Evolutionary conservation across 2,797 vertebrate species (phyloP).

Genomic region (Pterois miles): DNA sequence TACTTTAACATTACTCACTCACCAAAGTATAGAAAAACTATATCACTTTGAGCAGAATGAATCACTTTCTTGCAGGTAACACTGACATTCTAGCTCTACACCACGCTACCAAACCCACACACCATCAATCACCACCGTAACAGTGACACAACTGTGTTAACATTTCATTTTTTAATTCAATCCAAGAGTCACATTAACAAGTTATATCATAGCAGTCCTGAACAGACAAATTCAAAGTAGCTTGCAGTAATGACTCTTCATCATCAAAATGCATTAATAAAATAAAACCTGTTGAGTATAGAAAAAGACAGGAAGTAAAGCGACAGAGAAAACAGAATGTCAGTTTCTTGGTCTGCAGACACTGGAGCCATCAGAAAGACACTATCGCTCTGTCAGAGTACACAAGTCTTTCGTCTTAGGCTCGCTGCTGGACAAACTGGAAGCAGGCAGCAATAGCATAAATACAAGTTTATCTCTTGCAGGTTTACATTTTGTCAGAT

Average conservation of each 20-base stretch:
- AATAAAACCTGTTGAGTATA: slow-evolving; percentile 76
- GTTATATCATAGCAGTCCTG: slow-evolving; percentile 85
- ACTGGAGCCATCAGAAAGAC: slow-evolving; percentile 83
- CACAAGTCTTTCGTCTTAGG: slow-evolving; percentile 83
- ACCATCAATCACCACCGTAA: neutral
- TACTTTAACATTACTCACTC: neutral
- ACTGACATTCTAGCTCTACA: neutral
- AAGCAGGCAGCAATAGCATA: slow-evolving; percentile 76
- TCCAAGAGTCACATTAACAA: slow-evolving; percentile 85
- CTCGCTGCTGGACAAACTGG: slow-evolving; percentile 63
- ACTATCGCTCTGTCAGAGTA: slow-evolving; percentile 66
- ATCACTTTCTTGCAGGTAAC: neutral
- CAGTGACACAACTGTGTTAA: slow-evolving; percentile 21
- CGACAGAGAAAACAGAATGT: slow-evolving; percentile 60
- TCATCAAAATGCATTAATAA: slow-evolving; percentile 81
- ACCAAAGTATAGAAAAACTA: neutral
- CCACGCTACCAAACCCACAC: neutral
- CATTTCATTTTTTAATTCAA: slow-evolving; percentile 75
- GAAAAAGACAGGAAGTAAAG: slow-evolving; percentile 66
- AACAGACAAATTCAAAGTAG: slow-evolving; percentile 81
- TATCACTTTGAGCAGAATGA: neutral
- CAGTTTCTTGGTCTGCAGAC: slow-evolving; percentile 47
- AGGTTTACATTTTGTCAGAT: slow-evolving; percentile 61
- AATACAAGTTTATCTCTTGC: slow-evolving; percentile 67
- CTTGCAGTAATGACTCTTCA: slow-evolving; percentile 82